Evolutionary conservation across 2,113 vertebrate genomes (phyloP), one percentile per base, ranked within the genome.

Genomic region (Oxyruncus cristatus): DNA sequence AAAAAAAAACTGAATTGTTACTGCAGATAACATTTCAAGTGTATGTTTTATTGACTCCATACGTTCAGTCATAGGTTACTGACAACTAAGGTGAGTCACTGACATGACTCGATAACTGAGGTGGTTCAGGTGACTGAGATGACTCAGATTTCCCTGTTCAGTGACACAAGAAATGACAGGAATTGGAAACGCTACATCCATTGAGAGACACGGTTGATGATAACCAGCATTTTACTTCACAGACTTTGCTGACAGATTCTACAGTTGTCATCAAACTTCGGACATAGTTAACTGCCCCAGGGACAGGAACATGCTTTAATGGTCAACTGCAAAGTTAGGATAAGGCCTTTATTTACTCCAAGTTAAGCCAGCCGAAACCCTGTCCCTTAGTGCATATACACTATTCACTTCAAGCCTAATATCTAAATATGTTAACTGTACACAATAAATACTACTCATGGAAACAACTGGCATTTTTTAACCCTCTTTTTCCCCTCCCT

Each of bases 91-190:
- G 55, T 74, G 92, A 92, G 19, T 27, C 59, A 72, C 1, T 58
- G 59, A 58, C 41, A 14, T 28, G n/a, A 74, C 83, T 67, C 42
- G 88, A 9, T 56, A 85, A 61, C 26, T 82, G 74, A 76, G 46
- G 55, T 3, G 2, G 82, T 58, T 74, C 91, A 93, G 63, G 79
- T 92, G 75, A 90, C 55, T 2, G 0, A 58, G 59, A 55, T 71
- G 65, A 86, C 65, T 93, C 83, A 78, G 59, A 74, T 58, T 86
- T 91, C 81, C 20, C 59, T 74, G 46, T 50, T 19, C 72, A 67
- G 65, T 63, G 65, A 62, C 46, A 77, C 13, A 55, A 32, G 35
- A 91, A 86, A 71, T n/a, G 26, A 27, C 78, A 53, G 55, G 59
- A 65, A 15, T 2, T 55, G 26, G 37, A 90, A 90, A 35, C 30